Conservation (phyloP, 1,140 invertebrate genomes). For the Drosophila equinoxialis region DNA sequence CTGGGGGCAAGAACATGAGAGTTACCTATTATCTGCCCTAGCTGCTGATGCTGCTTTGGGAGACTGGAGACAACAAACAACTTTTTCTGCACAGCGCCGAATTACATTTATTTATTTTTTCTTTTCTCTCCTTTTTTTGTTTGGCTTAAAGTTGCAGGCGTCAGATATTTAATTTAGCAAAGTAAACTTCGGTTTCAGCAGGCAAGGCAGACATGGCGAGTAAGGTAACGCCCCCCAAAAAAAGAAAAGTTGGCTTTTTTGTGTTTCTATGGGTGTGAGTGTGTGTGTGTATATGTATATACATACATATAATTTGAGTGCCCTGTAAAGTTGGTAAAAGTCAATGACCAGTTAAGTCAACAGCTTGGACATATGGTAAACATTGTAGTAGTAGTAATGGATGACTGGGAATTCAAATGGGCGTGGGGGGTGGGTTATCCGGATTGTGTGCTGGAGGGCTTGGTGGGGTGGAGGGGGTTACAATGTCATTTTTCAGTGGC, state of each 20-base stretch:
- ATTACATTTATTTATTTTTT: constrained; percentile 56
- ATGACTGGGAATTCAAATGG: background rate
- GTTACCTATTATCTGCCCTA: constrained; percentile 64
- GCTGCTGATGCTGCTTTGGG: constrained; percentile 1
- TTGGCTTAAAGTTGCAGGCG: constrained; percentile 55
- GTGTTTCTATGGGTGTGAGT: constrained; percentile 7
- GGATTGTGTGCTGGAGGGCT: background rate
- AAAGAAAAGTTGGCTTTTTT: constrained; percentile 65
- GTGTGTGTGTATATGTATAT: background rate
- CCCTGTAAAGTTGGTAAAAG: constrained; percentile 73
- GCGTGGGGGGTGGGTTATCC: background rate
- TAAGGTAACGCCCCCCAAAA: constrained; percentile 4
- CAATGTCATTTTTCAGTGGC: constrained; percentile 19
- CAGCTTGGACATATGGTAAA: constrained; percentile 37
- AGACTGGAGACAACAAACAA: constrained; percentile 22
- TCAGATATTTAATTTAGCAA: constrained; percentile 76
- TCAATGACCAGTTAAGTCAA: constrained; percentile 81
- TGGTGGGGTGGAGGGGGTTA: background rate
- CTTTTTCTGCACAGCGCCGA: constrained; percentile 38
- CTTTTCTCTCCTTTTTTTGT: background rate
- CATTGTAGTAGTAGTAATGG: background rate
- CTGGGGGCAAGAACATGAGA: constrained; percentile 62
- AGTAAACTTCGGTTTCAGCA: constrained; percentile 53
- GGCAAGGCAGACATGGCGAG: constrained; percentile 1
- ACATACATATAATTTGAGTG: constrained; percentile 72